Base-by-base conservation (phyloP, 2,888 invertebrate species). In the Masnerella sp. region DNA sequence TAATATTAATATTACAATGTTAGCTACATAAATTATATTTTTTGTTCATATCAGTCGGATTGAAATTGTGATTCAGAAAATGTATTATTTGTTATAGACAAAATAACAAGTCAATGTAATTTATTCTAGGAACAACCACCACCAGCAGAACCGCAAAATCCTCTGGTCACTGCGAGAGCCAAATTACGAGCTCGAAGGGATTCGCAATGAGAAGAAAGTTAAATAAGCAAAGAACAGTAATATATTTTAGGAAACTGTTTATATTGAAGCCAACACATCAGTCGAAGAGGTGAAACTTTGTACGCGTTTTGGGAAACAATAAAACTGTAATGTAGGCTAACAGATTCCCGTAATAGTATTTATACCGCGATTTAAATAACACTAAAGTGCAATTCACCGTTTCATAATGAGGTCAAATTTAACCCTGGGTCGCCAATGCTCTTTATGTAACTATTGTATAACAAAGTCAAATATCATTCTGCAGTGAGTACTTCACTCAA, bases 171-270 rank as follows among this genome's bases (percentile, higher is more conserved):
- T 3, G 87, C 87, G 42, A 84, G 87, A 76, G 86, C 87, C 62
- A 87, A 84, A 68, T 81, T 87, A 76, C 81, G 86, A 71, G 80
- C 85, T 34, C 85, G 85, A 76, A 84, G 81, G 34, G 87, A 87
- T 74, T 86, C 86, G 0, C 86, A 87, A 73, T 87, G 83, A 85
- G 76, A 42, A 30, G 5, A 18, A 43, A 62, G 14, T 45, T 11
- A 64, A 56, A 65, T 20, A 73, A 61, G 30, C 70, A 62, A 56
- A 62, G 49, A 62, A 70, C 62, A 62, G 70, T 62, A 62, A 71
- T 64, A 70, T 64, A 71, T 64, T 71, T 71, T 71, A 64, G 12
- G 58, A 65, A 64, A 51, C 43, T 64, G 71, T 71, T 71, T 58
- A 59, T 59, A 28, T 43, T 2, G 32, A 65, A 56, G 15, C 59